Evolutionary conservation across 2,113 vertebrate genomes (phyloP), one percentile per base, ranked within the genome.

Genomic region (Blennius ocellaris): DNA sequence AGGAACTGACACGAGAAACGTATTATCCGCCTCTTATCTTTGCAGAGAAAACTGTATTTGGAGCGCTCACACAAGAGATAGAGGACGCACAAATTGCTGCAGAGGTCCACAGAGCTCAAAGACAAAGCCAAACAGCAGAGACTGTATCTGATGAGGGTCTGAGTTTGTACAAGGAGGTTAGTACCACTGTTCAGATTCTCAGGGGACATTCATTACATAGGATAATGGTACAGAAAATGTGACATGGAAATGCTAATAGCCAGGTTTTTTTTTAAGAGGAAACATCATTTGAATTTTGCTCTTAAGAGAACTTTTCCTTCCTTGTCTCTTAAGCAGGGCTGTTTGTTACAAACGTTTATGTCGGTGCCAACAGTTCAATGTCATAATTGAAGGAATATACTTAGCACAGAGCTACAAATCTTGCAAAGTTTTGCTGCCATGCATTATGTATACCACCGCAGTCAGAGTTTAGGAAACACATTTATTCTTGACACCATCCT

Each of bases 11-110:
- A 88, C 54, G 49, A 76, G 52, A 85, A 85, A 88, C 15, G 1
- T 67, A 86, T 84, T 80, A 80, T 81, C 73, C 75, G 1, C 49
- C 11, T 15, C 72, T 84, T 88, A 89, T 92, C 89, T 85, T 56
- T 37, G 54, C 58, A 41, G 41, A 30, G 55, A 70, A 88, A 87
- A 80, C 62, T 48, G 77, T 69, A 65, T 83, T 73, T 49, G 72
- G 55, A 63, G 65, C 38, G 8, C 44, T 45, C 0, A n/a, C 49
- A 72, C 54, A 4, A 59, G 6, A 73, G 78, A 80, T 65, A 78
- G 53, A 69, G 62, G 48, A 15, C 17, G 50, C 75, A 69, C 62
- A 84, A 70, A 77, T 69, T 52, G 68, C 73, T 17, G 54, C 73
- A 56, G 36, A 59, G 59, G 9, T 74, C 21, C 60, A 48, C 14